phyloP scores from a whole-genome alignment of 2,113 vertebrate species.

The Steatornis caripensis region DNA sequence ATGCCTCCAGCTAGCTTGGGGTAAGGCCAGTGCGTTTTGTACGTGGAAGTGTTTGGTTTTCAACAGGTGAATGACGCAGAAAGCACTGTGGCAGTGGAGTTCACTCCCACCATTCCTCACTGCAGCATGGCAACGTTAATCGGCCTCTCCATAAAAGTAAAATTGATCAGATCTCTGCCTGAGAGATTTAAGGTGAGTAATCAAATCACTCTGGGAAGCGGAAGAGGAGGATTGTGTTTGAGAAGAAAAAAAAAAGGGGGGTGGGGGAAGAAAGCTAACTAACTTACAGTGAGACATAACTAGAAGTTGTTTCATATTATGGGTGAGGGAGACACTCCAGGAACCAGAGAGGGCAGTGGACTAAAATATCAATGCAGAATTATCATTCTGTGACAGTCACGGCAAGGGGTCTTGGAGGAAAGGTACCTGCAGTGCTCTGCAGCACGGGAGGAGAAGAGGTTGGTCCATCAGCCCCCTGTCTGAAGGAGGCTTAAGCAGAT shows the following conservation, averaged over 20 bases:
- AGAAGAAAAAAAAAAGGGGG: too few species aligned
- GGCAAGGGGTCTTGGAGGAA: neutral
- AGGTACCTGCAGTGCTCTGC: neutral
- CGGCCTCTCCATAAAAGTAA: conserved; percentile 96
- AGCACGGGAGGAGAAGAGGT: fast-evolving
- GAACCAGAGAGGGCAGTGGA: neutral
- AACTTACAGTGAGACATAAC: neutral
- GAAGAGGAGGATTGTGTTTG: neutral
- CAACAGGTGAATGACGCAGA: conserved; percentile 83
- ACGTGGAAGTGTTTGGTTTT: neutral
- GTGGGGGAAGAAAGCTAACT: too few species aligned
- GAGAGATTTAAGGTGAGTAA: conserved; percentile 88
- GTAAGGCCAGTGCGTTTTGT: neutral
- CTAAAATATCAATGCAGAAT: fast-evolving
- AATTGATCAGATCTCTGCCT: conserved; percentile 88
- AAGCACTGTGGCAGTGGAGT: conserved; percentile 83
- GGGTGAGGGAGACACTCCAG: neutral
- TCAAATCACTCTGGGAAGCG: neutral
- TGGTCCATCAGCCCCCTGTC: neutral
- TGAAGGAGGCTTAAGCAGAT: neutral
- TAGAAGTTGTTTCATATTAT: fast-evolving
- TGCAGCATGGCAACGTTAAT: conserved; percentile 98
- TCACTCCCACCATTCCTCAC: conserved; percentile 96
- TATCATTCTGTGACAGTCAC: fast-evolving
- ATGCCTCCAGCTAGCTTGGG: neutral